These are phyloP conservation scores for Magallana angulata DNA, from an alignment of 1,140 invertebrate species.

Conservation along the genomic window DNA sequence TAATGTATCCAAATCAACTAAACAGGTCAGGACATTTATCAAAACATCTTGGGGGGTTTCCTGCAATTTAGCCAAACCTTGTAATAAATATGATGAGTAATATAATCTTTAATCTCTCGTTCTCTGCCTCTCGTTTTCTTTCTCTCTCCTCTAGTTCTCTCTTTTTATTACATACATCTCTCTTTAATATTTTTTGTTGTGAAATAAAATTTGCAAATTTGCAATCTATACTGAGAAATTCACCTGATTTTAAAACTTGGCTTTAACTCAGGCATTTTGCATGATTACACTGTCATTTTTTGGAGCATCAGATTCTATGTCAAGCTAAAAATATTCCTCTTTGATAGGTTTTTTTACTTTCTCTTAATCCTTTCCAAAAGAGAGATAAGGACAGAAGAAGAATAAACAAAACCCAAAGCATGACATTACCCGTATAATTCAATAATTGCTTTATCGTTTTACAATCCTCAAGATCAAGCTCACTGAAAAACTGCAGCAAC, in stretches of 20 bases:
- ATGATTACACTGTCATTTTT: constrained; percentile 25
- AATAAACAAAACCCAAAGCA: constrained; percentile 9
- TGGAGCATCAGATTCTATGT: constrained; percentile 19
- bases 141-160: neutral
- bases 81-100: neutral
- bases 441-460: neutral
- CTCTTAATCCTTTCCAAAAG: neutral
- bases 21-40: constrained; percentile 23
- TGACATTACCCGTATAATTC: neutral
- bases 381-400: neutral
- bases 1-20: constrained; percentile 19
- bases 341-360: constrained; percentile 3
- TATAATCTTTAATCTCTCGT: neutral
- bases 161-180: neutral
- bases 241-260: constrained; percentile 19
- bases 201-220: neutral
- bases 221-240: neutral
- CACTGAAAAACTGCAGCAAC: neutral
- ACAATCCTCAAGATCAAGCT: neutral
- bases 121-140: neutral
- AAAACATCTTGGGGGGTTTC: constrained; percentile 8
- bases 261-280: neutral
- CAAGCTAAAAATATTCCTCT: constrained; percentile 22
- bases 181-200: neutral
- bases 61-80: neutral